These are phyloP conservation scores for Natrix natrix DNA, from an alignment of 2,797 vertebrate genomes.

Conservation along the genomic window DNA sequence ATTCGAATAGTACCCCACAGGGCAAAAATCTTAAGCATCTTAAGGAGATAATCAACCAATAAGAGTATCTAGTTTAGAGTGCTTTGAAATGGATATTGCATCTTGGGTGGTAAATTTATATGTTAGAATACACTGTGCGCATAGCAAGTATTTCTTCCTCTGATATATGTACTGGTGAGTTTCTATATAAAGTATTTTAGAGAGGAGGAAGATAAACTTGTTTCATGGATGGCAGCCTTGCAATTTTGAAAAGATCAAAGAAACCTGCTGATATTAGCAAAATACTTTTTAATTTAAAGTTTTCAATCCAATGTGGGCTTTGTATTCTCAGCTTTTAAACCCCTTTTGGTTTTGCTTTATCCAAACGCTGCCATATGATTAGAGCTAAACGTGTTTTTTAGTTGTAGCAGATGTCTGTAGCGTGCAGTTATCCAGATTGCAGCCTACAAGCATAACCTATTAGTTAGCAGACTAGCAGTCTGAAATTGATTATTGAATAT, in stretches of 20 bases:
- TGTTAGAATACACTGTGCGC: neutral
- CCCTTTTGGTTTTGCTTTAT: neutral
- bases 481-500: neutral
- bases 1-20: neutral
- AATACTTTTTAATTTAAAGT: neutral
- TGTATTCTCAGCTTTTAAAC: neutral
- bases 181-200: neutral
- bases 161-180: neutral
- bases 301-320: neutral
- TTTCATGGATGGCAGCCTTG: neutral
- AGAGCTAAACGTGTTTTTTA: neutral
- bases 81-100: slow-evolving; percentile 6
- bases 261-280: neutral
- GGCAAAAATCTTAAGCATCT: neutral
- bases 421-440: neutral
- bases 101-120: neutral
- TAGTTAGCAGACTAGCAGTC: neutral
- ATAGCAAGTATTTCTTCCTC: neutral
- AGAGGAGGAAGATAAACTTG: neutral
- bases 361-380: neutral
- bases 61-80: neutral
- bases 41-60: neutral
- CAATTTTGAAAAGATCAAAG: neutral
- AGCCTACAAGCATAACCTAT: neutral
- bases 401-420: neutral